Percentiles rank a stretch among this genome's conserved stretches.
These are phyloP conservation scores for Thamnophis sirtalis DNA, from an alignment of 2,113 vertebrate species.

Conservation along the genomic window DNA sequence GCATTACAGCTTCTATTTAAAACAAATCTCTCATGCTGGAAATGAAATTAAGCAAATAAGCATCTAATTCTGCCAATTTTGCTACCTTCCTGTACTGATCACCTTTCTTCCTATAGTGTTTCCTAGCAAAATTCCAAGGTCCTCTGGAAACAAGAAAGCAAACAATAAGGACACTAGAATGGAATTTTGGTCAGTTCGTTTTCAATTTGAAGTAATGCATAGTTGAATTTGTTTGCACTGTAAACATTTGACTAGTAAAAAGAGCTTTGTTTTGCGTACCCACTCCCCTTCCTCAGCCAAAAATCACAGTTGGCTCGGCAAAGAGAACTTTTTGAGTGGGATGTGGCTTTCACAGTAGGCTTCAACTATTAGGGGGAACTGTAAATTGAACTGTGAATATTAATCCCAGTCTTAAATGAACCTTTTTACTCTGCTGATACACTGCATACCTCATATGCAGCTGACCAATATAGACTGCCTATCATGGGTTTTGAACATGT, in stretches of 20 bases:
- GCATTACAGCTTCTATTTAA: constrained; percentile 7
- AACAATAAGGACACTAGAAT: constrained; percentile 22
- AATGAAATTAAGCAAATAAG: constrained; percentile 21
- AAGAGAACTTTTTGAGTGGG: constrained; percentile 17
- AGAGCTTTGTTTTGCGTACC: constrained; percentile 28
- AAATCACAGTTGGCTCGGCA: constrained; percentile 27
- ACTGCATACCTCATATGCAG: neutral
- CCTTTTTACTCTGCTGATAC: neutral
- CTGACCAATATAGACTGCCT: neutral
- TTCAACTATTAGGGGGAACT: neutral
- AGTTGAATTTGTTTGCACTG: constrained; percentile 22
- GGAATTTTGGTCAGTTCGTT: constrained; percentile 21
- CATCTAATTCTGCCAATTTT: constrained; percentile 24
- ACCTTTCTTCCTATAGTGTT: constrained; percentile 30
- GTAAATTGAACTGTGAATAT: constrained; percentile 17
- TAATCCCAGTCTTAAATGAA: constrained; percentile 8
- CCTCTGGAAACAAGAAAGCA: constrained; percentile 27
- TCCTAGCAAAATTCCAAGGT: constrained; percentile 23
- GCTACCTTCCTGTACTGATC: constrained; percentile 17
- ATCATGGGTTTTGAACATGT: neutral
- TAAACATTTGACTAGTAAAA: constrained; percentile 30
- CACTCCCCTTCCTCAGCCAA: constrained; percentile 13
- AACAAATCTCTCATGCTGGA: constrained; percentile 10
- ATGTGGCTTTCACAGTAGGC: neutral
- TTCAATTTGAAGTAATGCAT: constrained; percentile 24